A percentile compares a stretch with the other conserved stretches of the same genome.
Evolutionary conservation across 2,888 invertebrate species (phyloP).

Genomic region (Hypena proboscidalis): DNA sequence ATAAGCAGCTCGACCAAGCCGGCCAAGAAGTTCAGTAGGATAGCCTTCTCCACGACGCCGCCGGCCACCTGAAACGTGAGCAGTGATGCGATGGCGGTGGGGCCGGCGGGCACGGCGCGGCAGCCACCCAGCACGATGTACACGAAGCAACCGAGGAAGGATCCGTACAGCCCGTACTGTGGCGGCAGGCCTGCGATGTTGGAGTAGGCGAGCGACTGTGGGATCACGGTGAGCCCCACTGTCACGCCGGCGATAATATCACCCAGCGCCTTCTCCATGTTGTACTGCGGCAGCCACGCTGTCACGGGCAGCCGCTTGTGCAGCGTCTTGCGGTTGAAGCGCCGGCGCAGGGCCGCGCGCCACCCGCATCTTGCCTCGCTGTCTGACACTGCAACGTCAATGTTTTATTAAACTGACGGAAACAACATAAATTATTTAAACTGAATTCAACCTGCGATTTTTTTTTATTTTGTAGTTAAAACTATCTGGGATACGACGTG

Average conservation of each 20-base stretch:
- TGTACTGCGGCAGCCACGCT: constrained; percentile 92
- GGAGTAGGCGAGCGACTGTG: constrained; percentile 94
- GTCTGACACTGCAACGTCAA: constrained; percentile 85
- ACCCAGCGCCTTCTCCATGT: constrained; percentile 89
- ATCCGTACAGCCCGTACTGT: constrained; percentile 96
- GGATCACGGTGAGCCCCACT: constrained; percentile 97
- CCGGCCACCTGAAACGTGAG: constrained; percentile 92
- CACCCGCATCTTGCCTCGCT: constrained; percentile 64
- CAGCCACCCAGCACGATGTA: constrained; percentile 96
- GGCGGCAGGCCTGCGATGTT: constrained; percentile 92
- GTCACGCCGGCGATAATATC: constrained; percentile 96
- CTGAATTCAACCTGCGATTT: too few relatives aligned
- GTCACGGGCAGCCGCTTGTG: constrained; percentile 90
- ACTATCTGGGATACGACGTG: too few relatives aligned
- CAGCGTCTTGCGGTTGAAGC: constrained; percentile 89
- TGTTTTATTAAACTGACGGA: too few relatives aligned
- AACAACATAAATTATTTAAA: too few relatives aligned
- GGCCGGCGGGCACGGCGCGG: constrained; percentile 96
- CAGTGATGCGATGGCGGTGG: constrained; percentile 95
- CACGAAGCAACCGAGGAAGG: constrained; percentile 96
- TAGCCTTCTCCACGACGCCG: constrained; percentile 88
- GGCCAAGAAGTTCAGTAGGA: constrained; percentile 90
- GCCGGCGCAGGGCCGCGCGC: constrained; percentile 73
- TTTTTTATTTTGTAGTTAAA: too few relatives aligned
- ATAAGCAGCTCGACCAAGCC: constrained; percentile 92